phyloP scores from a whole-genome alignment of 1,140 invertebrate genomes.

The Marisa cornuarietis region DNA sequence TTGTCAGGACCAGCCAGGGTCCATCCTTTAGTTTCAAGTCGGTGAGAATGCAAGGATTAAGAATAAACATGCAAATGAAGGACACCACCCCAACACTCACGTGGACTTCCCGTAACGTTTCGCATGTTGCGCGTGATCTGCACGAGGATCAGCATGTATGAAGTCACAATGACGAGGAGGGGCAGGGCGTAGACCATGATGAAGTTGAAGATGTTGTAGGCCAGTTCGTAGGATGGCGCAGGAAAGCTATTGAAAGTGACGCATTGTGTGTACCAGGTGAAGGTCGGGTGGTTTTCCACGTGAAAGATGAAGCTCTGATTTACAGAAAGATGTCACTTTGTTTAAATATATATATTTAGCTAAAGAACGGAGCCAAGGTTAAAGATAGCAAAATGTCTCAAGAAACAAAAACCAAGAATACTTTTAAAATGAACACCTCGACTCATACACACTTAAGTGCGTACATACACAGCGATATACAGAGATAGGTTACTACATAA shows the following conservation, averaged over 20 bases:
- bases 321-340: not conserved
- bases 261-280: conserved; percentile 78
- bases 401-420: not conserved
- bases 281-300: conserved; percentile 73
- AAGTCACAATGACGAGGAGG: conserved; percentile 82
- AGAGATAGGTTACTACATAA: no score
- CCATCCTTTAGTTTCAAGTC: no score
- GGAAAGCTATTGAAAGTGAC: conserved; percentile 80
- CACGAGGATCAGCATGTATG: conserved; percentile 83
- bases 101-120: not conserved
- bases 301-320: conserved; percentile 80
- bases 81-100: not conserved
- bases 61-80: no score
- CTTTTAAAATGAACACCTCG: no score
- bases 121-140: conserved; percentile 77
- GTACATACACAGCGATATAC: not conserved
- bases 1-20: no score
- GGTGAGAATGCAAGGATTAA: no score
- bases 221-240: conserved; percentile 71
- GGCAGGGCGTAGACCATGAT: conserved; percentile 86
- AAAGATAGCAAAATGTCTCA: not conserved
- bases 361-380: not conserved
- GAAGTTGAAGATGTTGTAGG: conserved; percentile 80
- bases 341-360: not conserved
- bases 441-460: no score